Evolutionary conservation across 2,113 vertebrate genomes (phyloP), one percentile per base, ranked within the genome.

Genomic region (Hipposideros armiger): DNA sequence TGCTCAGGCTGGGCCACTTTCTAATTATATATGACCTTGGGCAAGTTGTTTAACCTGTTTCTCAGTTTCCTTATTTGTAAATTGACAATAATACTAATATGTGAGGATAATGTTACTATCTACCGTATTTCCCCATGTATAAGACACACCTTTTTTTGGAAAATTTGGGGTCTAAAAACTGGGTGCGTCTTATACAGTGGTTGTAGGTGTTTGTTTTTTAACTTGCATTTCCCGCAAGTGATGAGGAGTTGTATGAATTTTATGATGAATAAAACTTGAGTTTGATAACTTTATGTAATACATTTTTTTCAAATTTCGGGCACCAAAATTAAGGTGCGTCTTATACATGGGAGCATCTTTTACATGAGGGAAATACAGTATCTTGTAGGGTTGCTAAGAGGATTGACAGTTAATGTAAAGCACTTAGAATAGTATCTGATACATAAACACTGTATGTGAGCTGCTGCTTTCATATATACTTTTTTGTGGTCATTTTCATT

Each of bases 51-150:
- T 82, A 60, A 69, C 36, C 2, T 78, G n/a, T 40, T 73, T 92
- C 26, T 91, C 30, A 36, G 24, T 94, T 88, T 95, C 16, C 52
- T 54, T 56, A 85, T 45, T 50, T 86, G 2, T 93, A 90, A 89
- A 67, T 76, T 82, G 42, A 92, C 32, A 45, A n/a, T 86, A 69
- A 52, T 91, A 66, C n/a, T 74, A 28, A 42, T 58, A 30, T 26
- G 58, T 74, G 81, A 82, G 47, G 40, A 28, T 90, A 77, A 52
- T 89, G 28, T 85, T 90, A 50, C 58, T 66, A 28, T 56, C 32
- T 76, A 3, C 56, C 36, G 36, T 36, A 36, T 36, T 36, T 36
- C 36, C 36, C 36, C 36, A 36, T 36, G 36, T 36, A 36, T 36
- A 36, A 36, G 36, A 36, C 36, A 36, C 36, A 36, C 36, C 36